These are phyloP conservation scores for Acipenser oxyrinchus DNA, from an alignment of 2,797 vertebrate genomes.

Conservation along the genomic window DNA sequence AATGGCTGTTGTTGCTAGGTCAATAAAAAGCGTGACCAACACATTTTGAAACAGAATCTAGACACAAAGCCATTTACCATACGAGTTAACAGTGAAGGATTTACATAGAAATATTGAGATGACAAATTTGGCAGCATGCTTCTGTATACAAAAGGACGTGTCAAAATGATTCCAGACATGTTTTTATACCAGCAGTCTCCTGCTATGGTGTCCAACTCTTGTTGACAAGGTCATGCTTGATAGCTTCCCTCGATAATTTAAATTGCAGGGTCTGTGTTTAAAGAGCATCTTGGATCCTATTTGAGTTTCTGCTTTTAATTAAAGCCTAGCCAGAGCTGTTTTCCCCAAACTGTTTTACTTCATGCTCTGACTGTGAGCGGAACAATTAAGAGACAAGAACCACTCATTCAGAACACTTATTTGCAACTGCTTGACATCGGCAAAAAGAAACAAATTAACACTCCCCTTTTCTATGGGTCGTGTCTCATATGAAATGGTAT, in stretches of 20 bases:
- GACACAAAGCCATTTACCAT: too few species aligned
- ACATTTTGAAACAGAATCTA: too few species aligned
- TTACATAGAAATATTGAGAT: not conserved
- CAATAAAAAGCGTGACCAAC: too few species aligned
- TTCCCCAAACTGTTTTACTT: not conserved
- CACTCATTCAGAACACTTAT: not conserved
- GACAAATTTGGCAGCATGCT: not conserved
- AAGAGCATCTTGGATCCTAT: not conserved
- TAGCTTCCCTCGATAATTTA: not conserved
- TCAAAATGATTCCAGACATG: not conserved
- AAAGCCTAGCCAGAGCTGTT: not conserved
- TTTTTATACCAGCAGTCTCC: not conserved
- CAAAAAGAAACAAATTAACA: too few species aligned
- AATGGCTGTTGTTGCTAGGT: not conserved
- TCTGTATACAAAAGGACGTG: not conserved
- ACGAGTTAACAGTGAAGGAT: too few species aligned
- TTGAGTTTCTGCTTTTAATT: constrained; percentile 2
- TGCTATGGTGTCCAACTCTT: not conserved
- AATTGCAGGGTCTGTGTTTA: not conserved
- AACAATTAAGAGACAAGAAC: not conserved
- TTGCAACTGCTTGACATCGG: too few species aligned
- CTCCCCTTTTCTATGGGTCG: too few species aligned
- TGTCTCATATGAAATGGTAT: too few species aligned
- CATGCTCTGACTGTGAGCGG: not conserved
- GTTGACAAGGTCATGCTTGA: not conserved